These are phyloP conservation scores for Conus canariensis DNA, from an alignment of 2,888 invertebrate genomes.

Conservation along the genomic window DNA sequence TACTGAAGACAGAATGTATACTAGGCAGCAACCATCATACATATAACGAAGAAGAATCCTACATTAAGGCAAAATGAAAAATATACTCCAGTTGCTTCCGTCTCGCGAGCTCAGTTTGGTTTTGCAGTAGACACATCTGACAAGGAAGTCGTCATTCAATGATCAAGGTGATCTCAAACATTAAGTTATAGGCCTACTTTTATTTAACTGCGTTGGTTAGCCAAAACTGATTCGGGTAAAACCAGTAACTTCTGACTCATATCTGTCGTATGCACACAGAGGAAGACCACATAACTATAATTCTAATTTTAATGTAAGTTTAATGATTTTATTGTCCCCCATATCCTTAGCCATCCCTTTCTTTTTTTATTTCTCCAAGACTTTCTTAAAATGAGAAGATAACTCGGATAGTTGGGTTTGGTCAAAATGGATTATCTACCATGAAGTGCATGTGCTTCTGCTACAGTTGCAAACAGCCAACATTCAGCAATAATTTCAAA, in stretches of 20 bases:
- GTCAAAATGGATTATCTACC: no score
- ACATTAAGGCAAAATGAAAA: neutral
- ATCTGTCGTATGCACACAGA: no score
- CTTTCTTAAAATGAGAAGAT: neutral
- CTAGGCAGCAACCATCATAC: neutral
- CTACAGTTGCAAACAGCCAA: no score
- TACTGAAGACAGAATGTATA: constrained; percentile 48
- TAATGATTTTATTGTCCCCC: no score
- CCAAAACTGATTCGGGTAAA: constrained; percentile 7
- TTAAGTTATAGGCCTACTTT: neutral
- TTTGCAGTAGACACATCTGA: constrained; percentile 38
- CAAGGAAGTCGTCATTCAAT: constrained; percentile 43
- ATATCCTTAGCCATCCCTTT: no score
- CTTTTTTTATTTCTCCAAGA: neutral
- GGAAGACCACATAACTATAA: no score
- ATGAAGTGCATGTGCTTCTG: no score
- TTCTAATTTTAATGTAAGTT: no score
- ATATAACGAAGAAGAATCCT: neutral
- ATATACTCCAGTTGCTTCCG: neutral
- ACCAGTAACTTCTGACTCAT: neutral
- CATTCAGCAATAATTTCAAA: no score
- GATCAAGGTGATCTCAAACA: constrained; percentile 23
- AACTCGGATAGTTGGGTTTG: neutral
- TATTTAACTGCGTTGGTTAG: neutral
- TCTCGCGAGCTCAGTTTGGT: neutral